Conservation (phyloP, 2,888 invertebrate species). For the Nymphalis polychloros region DNA sequence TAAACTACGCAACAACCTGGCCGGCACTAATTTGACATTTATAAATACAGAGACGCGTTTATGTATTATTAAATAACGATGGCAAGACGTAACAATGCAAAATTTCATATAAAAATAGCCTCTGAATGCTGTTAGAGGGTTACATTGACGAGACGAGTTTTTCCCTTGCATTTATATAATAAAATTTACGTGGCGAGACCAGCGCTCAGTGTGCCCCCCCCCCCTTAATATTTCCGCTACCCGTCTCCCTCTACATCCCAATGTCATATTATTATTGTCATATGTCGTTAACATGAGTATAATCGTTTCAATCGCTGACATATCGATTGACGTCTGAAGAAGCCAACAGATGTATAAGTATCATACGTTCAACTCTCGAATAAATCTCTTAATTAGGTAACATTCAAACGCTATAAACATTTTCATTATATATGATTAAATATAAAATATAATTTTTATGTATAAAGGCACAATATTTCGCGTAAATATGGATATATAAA, state of each 20-base stretch:
- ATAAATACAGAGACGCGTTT: conserved; percentile 26
- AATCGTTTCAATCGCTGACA: conserved; percentile 19
- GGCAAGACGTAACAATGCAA: conserved; percentile 55
- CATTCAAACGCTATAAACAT: conserved; percentile 43
- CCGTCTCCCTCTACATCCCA: conserved; percentile 3
- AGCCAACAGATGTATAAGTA: conserved; percentile 14
- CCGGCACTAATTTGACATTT: conserved; percentile 21
- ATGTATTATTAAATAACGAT: conserved; percentile 38
- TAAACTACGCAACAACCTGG: conserved; percentile 16
- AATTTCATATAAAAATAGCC: conserved; percentile 35
- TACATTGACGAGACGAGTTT: conserved; percentile 11
- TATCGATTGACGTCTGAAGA: conserved; percentile 50
- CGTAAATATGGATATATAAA: conserved; percentile 33
- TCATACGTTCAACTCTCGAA: conserved; percentile 22
- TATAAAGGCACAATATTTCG: conserved; percentile 43
- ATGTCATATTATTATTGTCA: conserved; percentile 17
- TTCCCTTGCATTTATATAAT: background rate
- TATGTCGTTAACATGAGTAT: conserved; percentile 26
- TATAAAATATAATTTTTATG: conserved; percentile 41
- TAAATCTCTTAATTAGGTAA: conserved; percentile 44
- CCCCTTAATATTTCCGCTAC: background rate
- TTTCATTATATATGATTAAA: conserved; percentile 37
- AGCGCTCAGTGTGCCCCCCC: background rate
- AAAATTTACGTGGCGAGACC: background rate
- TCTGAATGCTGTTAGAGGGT: conserved; percentile 29